These are phyloP conservation scores for Rhagoletis pomonella DNA, from an alignment of 1,140 invertebrate species.

Conservation along the genomic window DNA sequence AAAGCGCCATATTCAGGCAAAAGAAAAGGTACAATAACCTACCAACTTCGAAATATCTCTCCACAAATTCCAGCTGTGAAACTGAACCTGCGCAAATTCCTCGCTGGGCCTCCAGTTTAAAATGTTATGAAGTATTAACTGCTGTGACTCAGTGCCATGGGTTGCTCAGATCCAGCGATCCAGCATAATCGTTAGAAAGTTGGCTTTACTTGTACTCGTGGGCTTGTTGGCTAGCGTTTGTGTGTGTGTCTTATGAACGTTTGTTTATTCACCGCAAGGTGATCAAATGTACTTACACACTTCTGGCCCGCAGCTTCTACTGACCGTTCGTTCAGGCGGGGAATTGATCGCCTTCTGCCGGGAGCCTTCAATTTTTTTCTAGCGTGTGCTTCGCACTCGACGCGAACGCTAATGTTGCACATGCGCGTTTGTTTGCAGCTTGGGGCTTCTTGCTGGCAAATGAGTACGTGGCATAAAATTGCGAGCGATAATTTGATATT, in stretches of 20 bases:
- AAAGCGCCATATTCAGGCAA: background rate
- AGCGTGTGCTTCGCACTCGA: constrained; percentile 30
- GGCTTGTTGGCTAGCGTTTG: background rate
- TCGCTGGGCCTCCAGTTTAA: background rate
- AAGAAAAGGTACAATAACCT: background rate
- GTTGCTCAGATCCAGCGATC: background rate
- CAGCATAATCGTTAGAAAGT: constrained; percentile 24
- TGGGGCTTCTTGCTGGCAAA: constrained; percentile 13
- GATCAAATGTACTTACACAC: constrained; percentile 19
- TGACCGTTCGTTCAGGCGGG: constrained; percentile 20
- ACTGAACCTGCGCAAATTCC: constrained; percentile 47
- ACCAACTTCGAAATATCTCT: background rate
- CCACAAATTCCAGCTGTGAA: constrained; percentile 36
- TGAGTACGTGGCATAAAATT: constrained; percentile 33
- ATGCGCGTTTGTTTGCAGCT: background rate
- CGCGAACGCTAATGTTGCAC: constrained; percentile 8
- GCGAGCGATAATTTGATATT: constrained; percentile 45
- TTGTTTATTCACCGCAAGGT: background rate
- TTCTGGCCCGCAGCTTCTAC: background rate
- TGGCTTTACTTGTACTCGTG: no score
- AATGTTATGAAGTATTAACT: background rate
- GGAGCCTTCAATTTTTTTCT: background rate
- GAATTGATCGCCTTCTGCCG: constrained; percentile 16
- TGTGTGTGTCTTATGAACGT: background rate
- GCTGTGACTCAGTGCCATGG: background rate